These are phyloP conservation scores for Anguilla japonica DNA, from an alignment of 2,113 vertebrate species.

Conservation along the genomic window DNA sequence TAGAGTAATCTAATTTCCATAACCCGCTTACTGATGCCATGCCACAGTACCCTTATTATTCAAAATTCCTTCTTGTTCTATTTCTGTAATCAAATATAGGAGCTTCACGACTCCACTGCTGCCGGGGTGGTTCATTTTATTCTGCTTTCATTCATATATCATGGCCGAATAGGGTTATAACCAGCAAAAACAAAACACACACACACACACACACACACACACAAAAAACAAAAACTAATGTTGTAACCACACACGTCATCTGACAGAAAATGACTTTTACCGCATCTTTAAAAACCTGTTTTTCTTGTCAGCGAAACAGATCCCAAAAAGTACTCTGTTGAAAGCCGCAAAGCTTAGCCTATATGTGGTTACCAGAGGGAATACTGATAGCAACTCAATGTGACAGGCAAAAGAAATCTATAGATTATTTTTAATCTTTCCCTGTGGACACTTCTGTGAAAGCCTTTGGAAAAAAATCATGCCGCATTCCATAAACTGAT, in stretches of 20 bases:
- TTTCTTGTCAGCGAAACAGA: neutral
- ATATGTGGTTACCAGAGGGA: neutral
- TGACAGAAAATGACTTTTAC: neutral
- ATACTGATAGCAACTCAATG: neutral
- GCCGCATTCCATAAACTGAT: neutral
- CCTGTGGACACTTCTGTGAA: neutral
- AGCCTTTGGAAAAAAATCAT: neutral
- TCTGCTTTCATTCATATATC: slow-evolving; percentile 33
- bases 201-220: neutral
- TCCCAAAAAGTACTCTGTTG: neutral
- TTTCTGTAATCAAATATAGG: slow-evolving; percentile 49
- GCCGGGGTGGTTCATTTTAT: slow-evolving; percentile 26
- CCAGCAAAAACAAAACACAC: neutral
- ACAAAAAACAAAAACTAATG: neutral
- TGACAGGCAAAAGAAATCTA: neutral
- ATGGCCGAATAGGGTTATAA: neutral
- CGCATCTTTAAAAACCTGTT: neutral
- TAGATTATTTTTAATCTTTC: neutral
- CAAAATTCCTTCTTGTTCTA: slow-evolving; percentile 51
- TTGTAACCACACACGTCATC: neutral
- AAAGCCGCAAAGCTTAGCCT: neutral
- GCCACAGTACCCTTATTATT: slow-evolving; percentile 48
- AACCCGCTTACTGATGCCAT: slow-evolving; percentile 61
- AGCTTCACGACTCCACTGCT: slow-evolving; percentile 31
- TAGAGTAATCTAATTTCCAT: slow-evolving; percentile 62